Conservation (phyloP, 2,888 invertebrate species). For the Volucella inanis region DNA sequence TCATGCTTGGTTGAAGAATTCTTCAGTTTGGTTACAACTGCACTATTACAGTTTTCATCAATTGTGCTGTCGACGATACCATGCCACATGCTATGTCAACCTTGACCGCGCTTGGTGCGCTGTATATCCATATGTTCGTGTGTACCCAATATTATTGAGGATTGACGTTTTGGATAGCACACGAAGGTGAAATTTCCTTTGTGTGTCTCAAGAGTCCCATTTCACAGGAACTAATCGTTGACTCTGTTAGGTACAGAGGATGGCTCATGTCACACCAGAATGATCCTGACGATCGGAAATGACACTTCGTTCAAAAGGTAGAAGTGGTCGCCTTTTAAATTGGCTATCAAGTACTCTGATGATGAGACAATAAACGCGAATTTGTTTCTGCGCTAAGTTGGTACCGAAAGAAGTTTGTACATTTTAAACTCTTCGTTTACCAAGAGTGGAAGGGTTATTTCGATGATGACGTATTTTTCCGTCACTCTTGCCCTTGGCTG, state of each 20-base stretch:
- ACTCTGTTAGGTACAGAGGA: no score
- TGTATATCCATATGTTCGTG: no score
- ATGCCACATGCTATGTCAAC: not conserved
- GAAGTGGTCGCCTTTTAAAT: not conserved
- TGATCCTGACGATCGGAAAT: no score
- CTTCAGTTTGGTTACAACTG: not conserved
- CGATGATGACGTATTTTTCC: not conserved
- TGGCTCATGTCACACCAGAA: no score
- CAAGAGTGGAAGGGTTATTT: constrained; percentile 19
- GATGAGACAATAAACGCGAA: not conserved
- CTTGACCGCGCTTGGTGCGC: no score
- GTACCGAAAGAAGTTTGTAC: not conserved
- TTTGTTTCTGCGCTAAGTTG: not conserved
- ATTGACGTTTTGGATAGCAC: no score
- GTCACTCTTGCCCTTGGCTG: constrained; percentile 2
- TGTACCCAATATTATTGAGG: no score
- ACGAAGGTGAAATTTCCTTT: no score
- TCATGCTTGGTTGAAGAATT: not conserved
- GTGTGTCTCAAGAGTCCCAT: no score
- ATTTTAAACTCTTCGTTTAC: not conserved
- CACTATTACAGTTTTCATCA: not conserved
- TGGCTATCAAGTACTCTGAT: constrained; percentile 1
- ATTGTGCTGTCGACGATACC: not conserved
- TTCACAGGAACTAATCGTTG: no score
- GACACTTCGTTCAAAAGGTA: not conserved